Evolutionary conservation across 2,888 invertebrate genomes (phyloP).

Genomic region (Macrophya annulata): DNA sequence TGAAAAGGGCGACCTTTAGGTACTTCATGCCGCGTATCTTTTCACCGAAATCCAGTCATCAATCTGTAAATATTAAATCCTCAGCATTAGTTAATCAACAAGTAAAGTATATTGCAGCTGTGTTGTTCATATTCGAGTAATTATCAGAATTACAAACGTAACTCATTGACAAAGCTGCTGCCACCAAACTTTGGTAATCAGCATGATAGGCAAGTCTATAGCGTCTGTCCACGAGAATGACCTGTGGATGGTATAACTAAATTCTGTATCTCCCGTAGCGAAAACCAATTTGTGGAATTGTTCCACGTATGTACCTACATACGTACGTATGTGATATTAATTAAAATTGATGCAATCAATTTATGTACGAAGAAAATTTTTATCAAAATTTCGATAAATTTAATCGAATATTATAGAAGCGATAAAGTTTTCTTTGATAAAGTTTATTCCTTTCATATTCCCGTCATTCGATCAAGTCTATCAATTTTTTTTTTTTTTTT

Average conservation of each 20-base stretch:
- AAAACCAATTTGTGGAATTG: not conserved
- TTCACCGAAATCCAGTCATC: constrained; percentile 67
- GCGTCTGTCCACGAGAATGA: not conserved
- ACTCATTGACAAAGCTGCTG: not conserved
- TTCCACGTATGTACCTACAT: not conserved
- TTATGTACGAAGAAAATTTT: not conserved
- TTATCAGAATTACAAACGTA: not conserved
- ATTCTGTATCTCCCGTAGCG: not conserved
- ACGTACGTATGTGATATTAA: not conserved
- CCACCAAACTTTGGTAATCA: constrained; percentile 32
- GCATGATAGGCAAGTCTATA: not conserved
- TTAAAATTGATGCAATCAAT: not conserved
- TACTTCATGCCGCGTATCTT: constrained; percentile 73
- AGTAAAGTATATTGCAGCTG: not conserved
- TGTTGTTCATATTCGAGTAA: too few species aligned
- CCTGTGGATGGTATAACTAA: not conserved
- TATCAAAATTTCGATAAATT: not conserved
- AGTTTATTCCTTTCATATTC: too few species aligned
- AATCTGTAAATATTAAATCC: constrained; percentile 67
- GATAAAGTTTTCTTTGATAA: not conserved
- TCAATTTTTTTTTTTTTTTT: too few species aligned
- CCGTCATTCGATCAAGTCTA: not conserved
- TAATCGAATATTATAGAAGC: not conserved
- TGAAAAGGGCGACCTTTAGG: constrained; percentile 74
- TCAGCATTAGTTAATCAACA: not conserved